Conservation (phyloP, 2,888 invertebrate species). For the Bibio marci region DNA sequence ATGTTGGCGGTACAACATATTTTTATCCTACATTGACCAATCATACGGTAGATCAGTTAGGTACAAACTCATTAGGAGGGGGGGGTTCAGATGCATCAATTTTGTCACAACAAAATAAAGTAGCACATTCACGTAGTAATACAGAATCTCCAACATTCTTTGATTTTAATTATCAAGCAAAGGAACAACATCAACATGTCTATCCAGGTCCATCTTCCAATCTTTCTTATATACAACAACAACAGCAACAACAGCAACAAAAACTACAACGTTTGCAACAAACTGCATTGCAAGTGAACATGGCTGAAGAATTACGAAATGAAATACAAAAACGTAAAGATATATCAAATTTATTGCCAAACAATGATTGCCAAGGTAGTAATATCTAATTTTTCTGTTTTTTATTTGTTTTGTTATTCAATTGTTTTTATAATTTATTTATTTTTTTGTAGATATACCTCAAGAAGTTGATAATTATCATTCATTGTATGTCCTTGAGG, state of each 20-base stretch:
- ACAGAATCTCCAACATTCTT: neutral
- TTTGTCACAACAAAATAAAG: slow-evolving; percentile 17
- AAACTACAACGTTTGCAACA: too few relatives aligned
- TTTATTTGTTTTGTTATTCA: neutral
- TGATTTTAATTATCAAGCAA: neutral
- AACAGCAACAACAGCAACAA: slow-evolving; percentile 16
- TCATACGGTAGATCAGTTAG: slow-evolving; percentile 28
- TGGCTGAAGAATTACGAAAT: slow-evolving; percentile 62
- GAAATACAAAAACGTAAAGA: slow-evolving; percentile 28
- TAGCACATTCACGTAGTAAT: slow-evolving; percentile 15
- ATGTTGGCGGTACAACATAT: slow-evolving; percentile 88
- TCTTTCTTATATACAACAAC: slow-evolving; percentile 28
- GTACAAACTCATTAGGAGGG: slow-evolving; percentile 2
- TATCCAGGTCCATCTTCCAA: slow-evolving; percentile 30
- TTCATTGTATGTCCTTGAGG: slow-evolving; percentile 72
- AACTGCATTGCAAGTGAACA: slow-evolving; percentile 40
- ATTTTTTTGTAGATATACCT: slow-evolving; percentile 50
- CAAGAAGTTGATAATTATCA: slow-evolving; percentile 81
- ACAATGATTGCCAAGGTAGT: slow-evolving; percentile 18
- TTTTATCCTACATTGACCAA: slow-evolving; percentile 59
- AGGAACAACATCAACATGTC: slow-evolving; percentile 15
- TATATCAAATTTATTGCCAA: slow-evolving; percentile 43
- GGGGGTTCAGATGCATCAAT: slow-evolving; percentile 15
- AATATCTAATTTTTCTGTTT: too few relatives aligned
- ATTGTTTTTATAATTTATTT: slow-evolving; percentile 6